These are phyloP conservation scores for Cheilosia soror DNA, from an alignment of 2,888 invertebrate species.

Conservation along the genomic window DNA sequence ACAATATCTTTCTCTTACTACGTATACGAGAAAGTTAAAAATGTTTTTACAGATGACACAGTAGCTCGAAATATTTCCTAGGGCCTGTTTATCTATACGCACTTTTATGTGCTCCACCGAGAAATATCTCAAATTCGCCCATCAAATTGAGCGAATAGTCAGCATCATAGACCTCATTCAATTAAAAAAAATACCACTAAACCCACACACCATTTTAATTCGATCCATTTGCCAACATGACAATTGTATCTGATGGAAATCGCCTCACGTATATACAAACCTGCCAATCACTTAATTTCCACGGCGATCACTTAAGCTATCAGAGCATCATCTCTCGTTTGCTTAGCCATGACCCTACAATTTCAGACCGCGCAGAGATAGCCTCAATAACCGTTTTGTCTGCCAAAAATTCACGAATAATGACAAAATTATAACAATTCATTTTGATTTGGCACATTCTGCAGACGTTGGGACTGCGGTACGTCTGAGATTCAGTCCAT, in stretches of 20 bases:
- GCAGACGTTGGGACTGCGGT: constrained; percentile 36
- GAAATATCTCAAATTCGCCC: too few species aligned
- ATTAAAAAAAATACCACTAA: constrained; percentile 27
- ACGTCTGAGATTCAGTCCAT: constrained; percentile 32
- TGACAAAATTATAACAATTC: constrained; percentile 73
- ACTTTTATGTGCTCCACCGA: too few species aligned
- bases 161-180: neutral
- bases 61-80: too few species aligned
- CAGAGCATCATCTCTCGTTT: constrained; percentile 30
- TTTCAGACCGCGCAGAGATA: constrained; percentile 26
- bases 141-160: too few species aligned
- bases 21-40: too few species aligned
- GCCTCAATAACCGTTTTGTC: constrained; percentile 19
- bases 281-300: constrained; percentile 71
- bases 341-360: constrained; percentile 18
- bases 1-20: too few species aligned
- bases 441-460: constrained; percentile 66
- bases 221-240: constrained; percentile 51
- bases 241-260: constrained; percentile 54
- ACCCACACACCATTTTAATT: constrained; percentile 40
- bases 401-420: constrained; percentile 59
- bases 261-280: constrained; percentile 61
- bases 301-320: constrained; percentile 58
- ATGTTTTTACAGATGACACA: too few species aligned
- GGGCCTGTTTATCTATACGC: too few species aligned